These are phyloP conservation scores for Pheosia gnoma DNA, from an alignment of 2,888 invertebrate species.

Conservation along the genomic window DNA sequence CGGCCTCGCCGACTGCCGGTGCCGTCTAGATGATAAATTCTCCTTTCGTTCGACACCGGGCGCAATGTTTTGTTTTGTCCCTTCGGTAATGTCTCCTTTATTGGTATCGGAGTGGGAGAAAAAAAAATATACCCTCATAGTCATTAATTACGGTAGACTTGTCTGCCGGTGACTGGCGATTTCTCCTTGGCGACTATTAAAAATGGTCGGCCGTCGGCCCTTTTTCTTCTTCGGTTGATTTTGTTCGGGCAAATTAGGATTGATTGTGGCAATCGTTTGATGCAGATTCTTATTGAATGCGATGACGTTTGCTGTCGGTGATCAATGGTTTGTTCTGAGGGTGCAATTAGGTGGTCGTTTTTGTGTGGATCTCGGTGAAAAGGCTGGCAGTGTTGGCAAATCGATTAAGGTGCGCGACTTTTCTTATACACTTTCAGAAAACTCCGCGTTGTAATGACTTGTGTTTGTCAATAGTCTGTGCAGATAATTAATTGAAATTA, in stretches of 20 bases:
- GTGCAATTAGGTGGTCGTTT: slow-evolving; percentile 43
- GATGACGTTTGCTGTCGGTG: slow-evolving; percentile 57
- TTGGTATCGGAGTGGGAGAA: slow-evolving; percentile 63
- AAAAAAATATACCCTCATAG: slow-evolving; percentile 67
- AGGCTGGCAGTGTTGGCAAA: slow-evolving; percentile 4
- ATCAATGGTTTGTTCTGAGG: slow-evolving; percentile 60
- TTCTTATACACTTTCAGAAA: background rate
- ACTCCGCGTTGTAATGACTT: no score
- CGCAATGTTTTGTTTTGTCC: slow-evolving; percentile 76
- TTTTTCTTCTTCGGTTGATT: slow-evolving; percentile 52
- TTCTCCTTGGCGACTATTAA: slow-evolving; percentile 77
- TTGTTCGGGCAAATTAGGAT: slow-evolving; percentile 72
- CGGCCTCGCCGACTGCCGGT: slow-evolving; percentile 76
- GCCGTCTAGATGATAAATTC: slow-evolving; percentile 83
- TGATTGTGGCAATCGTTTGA: slow-evolving; percentile 79
- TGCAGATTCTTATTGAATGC: slow-evolving; percentile 73
- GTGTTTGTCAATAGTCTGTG: no score
- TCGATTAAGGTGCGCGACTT: background rate
- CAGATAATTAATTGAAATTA: no score
- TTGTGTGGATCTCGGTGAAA: slow-evolving; percentile 20
- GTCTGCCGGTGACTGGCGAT: slow-evolving; percentile 76
- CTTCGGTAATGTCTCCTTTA: slow-evolving; percentile 74
- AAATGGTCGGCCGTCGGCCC: slow-evolving; percentile 69
- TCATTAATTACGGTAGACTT: slow-evolving; percentile 81
- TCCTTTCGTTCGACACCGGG: slow-evolving; percentile 82